phyloP scores from a whole-genome alignment of 2,797 vertebrate species.

The Eutrigla gurnardus region DNA sequence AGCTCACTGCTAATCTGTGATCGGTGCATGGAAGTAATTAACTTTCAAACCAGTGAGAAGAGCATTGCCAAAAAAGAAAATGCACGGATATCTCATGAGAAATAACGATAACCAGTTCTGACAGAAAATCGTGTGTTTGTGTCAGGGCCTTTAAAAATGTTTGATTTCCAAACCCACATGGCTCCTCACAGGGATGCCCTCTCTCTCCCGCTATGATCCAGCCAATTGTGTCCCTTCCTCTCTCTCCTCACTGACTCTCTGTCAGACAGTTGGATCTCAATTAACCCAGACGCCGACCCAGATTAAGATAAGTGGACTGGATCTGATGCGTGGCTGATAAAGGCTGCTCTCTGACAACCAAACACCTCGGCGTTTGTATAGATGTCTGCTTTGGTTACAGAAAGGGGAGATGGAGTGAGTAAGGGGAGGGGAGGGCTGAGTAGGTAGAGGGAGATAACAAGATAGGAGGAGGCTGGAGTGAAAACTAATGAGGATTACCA shows the following conservation, averaged over 20 bases:
- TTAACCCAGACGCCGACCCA: slow-evolving; percentile 66
- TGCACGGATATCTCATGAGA: not conserved
- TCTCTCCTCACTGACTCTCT: slow-evolving; percentile 35
- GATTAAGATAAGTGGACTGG: slow-evolving; percentile 67
- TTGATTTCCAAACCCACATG: not conserved
- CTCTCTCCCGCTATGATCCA: not conserved
- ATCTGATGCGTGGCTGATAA: slow-evolving; percentile 70
- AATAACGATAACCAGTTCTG: not conserved
- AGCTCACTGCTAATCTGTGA: not conserved
- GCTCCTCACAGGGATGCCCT: slow-evolving; percentile 6
- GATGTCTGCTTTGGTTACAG: slow-evolving; percentile 43
- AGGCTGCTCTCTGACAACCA: slow-evolving; percentile 44
- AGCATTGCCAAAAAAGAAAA: not conserved
- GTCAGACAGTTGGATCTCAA: slow-evolving; percentile 69
- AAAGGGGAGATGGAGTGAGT: slow-evolving; percentile 21
- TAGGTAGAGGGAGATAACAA: slow-evolving; percentile 66
- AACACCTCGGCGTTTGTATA: slow-evolving; percentile 39
- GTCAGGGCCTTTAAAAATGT: slow-evolving; percentile 11
- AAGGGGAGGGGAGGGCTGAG: slow-evolving; percentile 25
- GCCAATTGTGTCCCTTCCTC: slow-evolving; percentile 3
- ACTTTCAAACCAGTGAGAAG: slow-evolving; percentile 2
- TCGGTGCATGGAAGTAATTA: not conserved
- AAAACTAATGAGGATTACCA: slow-evolving; percentile 62
- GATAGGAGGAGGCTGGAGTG: slow-evolving; percentile 44
- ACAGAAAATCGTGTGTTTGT: not conserved